Conservation (phyloP, 2,888 invertebrate genomes). For the Callyntrura guangdongensis region DNA sequence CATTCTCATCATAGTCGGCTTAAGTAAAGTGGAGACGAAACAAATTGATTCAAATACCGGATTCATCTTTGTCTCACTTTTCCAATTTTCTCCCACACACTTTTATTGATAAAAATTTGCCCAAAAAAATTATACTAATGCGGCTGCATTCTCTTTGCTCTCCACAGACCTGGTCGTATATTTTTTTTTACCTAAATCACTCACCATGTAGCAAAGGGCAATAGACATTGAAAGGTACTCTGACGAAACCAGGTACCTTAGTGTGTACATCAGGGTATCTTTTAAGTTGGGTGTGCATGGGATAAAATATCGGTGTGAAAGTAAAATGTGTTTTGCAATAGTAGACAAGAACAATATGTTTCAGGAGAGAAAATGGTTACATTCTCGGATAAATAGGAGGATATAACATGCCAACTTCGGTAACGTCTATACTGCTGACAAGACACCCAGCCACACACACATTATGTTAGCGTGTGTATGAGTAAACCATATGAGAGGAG, state of each 20-base stretch:
- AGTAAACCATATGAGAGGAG: background rate
- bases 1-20: slow-evolving; percentile 18
- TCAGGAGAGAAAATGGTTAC: slow-evolving; percentile 32
- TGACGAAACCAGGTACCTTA: no score
- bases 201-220: no score
- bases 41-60: slow-evolving; percentile 60
- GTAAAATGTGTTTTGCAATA: slow-evolving; percentile 7
- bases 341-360: slow-evolving; percentile 15
- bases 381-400: slow-evolving; percentile 42
- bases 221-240: no score
- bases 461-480: background rate
- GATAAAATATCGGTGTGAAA: background rate
- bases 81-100: slow-evolving; percentile 41
- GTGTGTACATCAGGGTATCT: no score
- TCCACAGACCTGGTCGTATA: no score
- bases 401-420: no score
- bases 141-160: background rate
- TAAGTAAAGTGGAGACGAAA: slow-evolving; percentile 41
- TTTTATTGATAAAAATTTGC: slow-evolving; percentile 11
- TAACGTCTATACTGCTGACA: no score
- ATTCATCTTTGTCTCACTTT: slow-evolving; percentile 61
- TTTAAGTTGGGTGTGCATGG: no score
- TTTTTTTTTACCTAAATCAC: background rate
- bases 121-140: slow-evolving; percentile 54
- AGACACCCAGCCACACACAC: background rate